These are phyloP conservation scores for Smutsia gigantea DNA, from an alignment of 2,797 vertebrate species.

Conservation along the genomic window DNA sequence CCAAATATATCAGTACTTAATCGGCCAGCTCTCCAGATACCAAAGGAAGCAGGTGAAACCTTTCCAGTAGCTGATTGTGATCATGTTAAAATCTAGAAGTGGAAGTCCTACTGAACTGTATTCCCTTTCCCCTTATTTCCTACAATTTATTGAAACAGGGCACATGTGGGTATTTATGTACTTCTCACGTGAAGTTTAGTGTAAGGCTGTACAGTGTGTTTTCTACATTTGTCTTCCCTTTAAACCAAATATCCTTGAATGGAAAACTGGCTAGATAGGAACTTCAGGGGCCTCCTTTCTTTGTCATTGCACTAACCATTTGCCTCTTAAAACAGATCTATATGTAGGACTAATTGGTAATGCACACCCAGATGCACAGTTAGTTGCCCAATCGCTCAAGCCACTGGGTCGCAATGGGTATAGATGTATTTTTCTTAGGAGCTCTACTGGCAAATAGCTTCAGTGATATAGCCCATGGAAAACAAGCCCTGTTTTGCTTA, in stretches of 20 bases:
- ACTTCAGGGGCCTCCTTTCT: slow-evolving; percentile 38
- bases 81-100: slow-evolving; percentile 23
- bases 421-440: slow-evolving; percentile 64
- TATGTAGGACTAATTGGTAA: slow-evolving; percentile 57
- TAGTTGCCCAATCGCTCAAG: slow-evolving; percentile 70
- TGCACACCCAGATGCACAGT: slow-evolving; percentile 48
- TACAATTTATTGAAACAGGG: slow-evolving; percentile 50
- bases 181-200: slow-evolving; percentile 16
- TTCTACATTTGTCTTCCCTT: slow-evolving; percentile 26
- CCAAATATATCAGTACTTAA: slow-evolving; percentile 56
- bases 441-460: slow-evolving; percentile 59
- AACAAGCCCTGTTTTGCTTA: slow-evolving; percentile 76
- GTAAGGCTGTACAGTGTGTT: neutral
- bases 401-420: slow-evolving; percentile 51
- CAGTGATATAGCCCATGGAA: slow-evolving; percentile 61
- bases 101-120: neutral
- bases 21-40: slow-evolving; percentile 14
- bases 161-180: neutral
- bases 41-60: slow-evolving; percentile 18
- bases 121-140: slow-evolving; percentile 16
- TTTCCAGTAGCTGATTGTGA: slow-evolving; percentile 32
- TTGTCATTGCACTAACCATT: neutral
- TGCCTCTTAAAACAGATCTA: slow-evolving; percentile 68
- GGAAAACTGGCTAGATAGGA: slow-evolving; percentile 51
- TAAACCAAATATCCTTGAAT: slow-evolving; percentile 12